A percentile compares a stretch with the other conserved stretches of the same genome.
Evolutionary conservation across 1,140 invertebrate species (phyloP).

Genomic region (Dufourea novaeangliae): DNA sequence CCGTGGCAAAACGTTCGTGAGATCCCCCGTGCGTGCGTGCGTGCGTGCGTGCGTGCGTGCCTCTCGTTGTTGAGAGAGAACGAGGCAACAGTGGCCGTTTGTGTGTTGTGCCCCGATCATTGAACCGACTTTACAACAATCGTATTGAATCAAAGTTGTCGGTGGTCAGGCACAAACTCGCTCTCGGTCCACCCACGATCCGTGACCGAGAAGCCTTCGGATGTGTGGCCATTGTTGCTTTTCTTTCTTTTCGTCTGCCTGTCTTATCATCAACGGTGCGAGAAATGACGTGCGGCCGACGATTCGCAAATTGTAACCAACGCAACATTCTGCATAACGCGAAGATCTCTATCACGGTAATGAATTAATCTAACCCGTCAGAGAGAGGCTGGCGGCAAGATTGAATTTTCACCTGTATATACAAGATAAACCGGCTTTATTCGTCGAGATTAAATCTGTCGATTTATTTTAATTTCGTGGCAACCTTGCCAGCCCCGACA

Average conservation of each 20-base stretch:
- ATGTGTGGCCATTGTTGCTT: slow-evolving; percentile 36
- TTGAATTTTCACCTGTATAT: slow-evolving; percentile 21
- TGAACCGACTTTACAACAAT: slow-evolving; percentile 73
- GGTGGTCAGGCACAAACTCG: slow-evolving; percentile 74
- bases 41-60: slow-evolving; percentile 50
- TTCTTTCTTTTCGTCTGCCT: background rate
- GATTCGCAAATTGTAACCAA: background rate
- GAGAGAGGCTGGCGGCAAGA: background rate
- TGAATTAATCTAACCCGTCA: slow-evolving; percentile 24
- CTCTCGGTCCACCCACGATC: slow-evolving; percentile 71
- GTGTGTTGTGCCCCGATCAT: slow-evolving; percentile 68
- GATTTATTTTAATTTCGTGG: slow-evolving; percentile 19
- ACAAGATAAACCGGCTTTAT: slow-evolving; percentile 34
- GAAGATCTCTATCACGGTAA: slow-evolving; percentile 1
- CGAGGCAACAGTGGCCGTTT: slow-evolving; percentile 28
- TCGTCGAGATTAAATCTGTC: slow-evolving; percentile 16
- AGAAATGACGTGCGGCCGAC: background rate
- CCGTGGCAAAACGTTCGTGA: slow-evolving; percentile 42
- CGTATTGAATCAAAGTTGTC: slow-evolving; percentile 76
- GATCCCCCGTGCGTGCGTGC: slow-evolving; percentile 49
- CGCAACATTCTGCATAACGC: background rate
- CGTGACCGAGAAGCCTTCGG: slow-evolving; percentile 12
- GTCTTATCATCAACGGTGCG: background rate
- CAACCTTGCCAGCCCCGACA: background rate
- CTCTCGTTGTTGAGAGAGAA: slow-evolving; percentile 18